phyloP scores from a whole-genome alignment of 53 echinoderm and acorn worm species.

The Holothuria scabra region DNA sequence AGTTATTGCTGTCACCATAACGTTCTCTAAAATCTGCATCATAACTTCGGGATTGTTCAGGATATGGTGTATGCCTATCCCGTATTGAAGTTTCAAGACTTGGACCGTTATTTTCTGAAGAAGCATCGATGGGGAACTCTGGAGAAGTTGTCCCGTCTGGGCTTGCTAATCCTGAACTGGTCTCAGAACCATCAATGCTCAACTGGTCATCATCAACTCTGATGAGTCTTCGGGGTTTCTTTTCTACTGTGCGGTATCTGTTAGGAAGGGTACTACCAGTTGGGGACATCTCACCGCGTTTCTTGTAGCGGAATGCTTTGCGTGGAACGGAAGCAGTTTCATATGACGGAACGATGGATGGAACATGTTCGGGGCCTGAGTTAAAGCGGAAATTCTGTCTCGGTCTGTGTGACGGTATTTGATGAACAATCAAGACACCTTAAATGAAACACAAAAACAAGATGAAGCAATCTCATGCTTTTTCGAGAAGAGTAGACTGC shows the following conservation, averaged over 20 bases:
- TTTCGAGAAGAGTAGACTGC: no score
- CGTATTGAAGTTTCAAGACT: not conserved
- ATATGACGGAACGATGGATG: not conserved
- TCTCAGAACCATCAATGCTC: constrained; percentile 20
- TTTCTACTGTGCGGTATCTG: constrained; percentile 31
- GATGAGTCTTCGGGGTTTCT: constrained; percentile 25
- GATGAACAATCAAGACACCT: constrained; percentile 32
- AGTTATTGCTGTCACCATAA: no score
- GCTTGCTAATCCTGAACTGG: constrained; percentile 20
- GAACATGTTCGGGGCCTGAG: not conserved
- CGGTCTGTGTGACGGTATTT: constrained; percentile 17
- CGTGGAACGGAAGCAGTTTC: constrained; percentile 5
- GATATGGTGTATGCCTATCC: no score
- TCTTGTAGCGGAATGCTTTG: constrained; percentile 22
- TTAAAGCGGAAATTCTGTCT: not conserved
- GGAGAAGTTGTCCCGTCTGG: constrained; percentile 18
- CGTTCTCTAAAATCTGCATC: no score
- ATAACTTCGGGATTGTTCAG: no score
- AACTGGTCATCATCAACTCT: constrained; percentile 23
- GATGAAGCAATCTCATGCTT: not conserved
- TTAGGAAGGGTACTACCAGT: constrained; percentile 22
- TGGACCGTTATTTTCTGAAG: not conserved
- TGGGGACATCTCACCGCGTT: not conserved
- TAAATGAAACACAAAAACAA: not conserved
- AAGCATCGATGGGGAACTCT: not conserved